These are phyloP conservation scores for Mizuhopecten yessoensis DNA, from an alignment of 1,140 invertebrate genomes.

Conservation along the genomic window DNA sequence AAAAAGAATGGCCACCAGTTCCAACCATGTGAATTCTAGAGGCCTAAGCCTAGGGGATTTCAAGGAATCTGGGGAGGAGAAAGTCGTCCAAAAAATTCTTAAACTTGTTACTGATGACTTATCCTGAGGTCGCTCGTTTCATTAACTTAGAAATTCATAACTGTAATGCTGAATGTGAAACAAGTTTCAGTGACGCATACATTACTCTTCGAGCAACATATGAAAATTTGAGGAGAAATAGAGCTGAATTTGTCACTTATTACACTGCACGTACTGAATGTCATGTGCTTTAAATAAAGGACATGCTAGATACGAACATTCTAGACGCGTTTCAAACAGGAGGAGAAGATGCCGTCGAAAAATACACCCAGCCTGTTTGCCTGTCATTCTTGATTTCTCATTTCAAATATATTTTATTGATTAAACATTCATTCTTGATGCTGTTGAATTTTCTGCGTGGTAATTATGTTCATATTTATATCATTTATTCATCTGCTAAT, in stretches of 20 bases:
- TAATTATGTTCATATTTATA: no score
- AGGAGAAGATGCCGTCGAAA: neutral
- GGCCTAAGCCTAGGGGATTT: no score
- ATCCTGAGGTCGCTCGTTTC: neutral
- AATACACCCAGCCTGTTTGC: neutral
- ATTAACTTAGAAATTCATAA: neutral
- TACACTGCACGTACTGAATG: neutral
- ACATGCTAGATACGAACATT: neutral
- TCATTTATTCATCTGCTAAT: no score
- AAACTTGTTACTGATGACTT: neutral
- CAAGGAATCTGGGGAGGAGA: neutral
- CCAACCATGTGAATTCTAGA: neutral
- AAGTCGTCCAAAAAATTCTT: neutral
- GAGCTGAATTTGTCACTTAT: neutral
- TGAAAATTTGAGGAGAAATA: neutral
- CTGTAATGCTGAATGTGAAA: neutral
- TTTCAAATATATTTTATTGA: no score
- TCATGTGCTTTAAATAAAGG: neutral
- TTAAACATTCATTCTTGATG: neutral
- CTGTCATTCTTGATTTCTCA: no score
- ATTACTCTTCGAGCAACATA: neutral
- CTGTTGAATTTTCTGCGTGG: neutral
- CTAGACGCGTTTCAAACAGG: neutral
- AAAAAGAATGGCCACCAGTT: no score
- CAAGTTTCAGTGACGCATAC: neutral